Evolutionary conservation across 2,888 invertebrate species (phyloP), one percentile per base, ranked within the genome.

Genomic region (Sepioteuthis lessoniana): DNA sequence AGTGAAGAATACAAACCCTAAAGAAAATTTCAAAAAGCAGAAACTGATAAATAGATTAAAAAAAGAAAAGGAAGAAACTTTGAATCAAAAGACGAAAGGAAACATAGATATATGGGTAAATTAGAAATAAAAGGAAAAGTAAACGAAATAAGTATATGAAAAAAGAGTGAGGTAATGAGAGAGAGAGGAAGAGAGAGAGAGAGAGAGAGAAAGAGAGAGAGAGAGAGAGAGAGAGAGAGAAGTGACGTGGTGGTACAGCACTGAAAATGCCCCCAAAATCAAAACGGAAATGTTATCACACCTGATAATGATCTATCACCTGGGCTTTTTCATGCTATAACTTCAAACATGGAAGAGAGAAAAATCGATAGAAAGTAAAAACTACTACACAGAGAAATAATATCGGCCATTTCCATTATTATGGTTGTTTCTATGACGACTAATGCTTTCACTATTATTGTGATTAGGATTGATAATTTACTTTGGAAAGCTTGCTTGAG

Each of bases 211-310:
- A n/a, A 60, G 21, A 28, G 5, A 31, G 31, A 25, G 28, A 31
- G 3, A 8, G 28, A 60, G 31, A 31, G 60, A 28, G 10, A 1
- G 25, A 3, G 8, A 4, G 35, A 76, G 16, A 2, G 0, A 35
- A 76, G n/a, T n/a, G 35, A 76, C 13, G 25, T 55, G 55, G 21
- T 55, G 55, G n/a, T 76, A n/a, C n/a, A n/a, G n/a, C 16, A 35
- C 10, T n/a, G 76, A 76, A 16, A 35, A 76, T n/a, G 76, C 16
- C 4, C 76, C 16, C 3, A n/a, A 76, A 76, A 76, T 76, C 76
- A 76, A n/a, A 76, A 76, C 19, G n/a, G n/a, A n/a, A 76, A 76
- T 76, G 76, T 76, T 76, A 76, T 76, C 76, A 76, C 76, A 76
- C 76, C 76, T 76, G n/a, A n/a, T 76, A 76, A 0, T n/a, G n/a